These are phyloP conservation scores for Callipepla californica DNA, from an alignment of 2,113 vertebrate genomes.

Conservation along the genomic window DNA sequence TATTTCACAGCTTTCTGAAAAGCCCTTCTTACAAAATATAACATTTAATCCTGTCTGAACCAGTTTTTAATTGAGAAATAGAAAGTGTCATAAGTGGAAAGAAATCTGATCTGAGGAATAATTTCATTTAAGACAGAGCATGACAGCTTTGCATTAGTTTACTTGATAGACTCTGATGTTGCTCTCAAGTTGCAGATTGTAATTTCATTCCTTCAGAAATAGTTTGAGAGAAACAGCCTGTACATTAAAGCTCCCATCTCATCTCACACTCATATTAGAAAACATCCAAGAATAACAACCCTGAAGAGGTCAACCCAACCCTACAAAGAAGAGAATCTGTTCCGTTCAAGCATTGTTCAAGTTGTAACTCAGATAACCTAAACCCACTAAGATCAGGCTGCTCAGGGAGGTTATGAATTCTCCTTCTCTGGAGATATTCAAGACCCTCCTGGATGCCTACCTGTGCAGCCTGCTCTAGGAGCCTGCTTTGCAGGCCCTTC, in stretches of 20 bases:
- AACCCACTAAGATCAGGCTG: neutral
- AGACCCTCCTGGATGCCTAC: too few relatives aligned
- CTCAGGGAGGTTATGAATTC: too few relatives aligned
- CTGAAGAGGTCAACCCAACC: neutral
- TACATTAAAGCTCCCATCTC: neutral
- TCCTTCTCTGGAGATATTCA: too few relatives aligned
- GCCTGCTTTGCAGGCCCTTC: too few relatives aligned
- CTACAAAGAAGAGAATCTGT: neutral
- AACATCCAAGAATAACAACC: neutral
- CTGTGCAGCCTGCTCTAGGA: too few relatives aligned
- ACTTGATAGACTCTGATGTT: neutral
- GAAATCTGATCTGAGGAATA: neutral
- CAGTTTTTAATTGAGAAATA: constrained; percentile 38
- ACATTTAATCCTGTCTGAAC: constrained; percentile 22
- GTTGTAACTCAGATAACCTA: neutral
- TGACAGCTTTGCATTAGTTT: neutral
- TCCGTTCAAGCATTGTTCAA: neutral
- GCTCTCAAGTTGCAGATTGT: neutral
- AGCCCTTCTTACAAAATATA: constrained; percentile 1
- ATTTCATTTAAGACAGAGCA: constrained; percentile 2
- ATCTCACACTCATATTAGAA: neutral
- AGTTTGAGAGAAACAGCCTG: neutral
- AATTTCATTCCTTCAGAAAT: neutral
- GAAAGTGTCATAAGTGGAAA: constrained; percentile 41
- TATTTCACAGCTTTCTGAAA: constrained; percentile 44